Evolutionary conservation across 1,140 invertebrate species (phyloP), one percentile per base, ranked within the genome.

Genomic region (Caenorhabditis brenneri): DNA sequence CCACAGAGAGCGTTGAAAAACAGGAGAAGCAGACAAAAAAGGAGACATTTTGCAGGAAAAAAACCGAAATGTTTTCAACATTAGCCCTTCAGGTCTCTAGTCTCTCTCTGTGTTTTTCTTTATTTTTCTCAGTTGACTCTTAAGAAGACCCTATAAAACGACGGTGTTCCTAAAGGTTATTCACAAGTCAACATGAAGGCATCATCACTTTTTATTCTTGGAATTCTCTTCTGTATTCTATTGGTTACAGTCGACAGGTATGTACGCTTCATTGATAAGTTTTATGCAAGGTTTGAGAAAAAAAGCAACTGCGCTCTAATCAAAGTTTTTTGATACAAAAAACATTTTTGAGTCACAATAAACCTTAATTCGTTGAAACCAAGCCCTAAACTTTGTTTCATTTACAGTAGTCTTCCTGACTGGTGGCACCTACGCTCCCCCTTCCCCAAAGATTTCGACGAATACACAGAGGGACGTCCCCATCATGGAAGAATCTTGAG

Each of bases 61-160:
- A 74, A 74, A n/a, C 12, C 36, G n/a, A 46, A 74, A 74, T 74
- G 65, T 74, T 74, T 74, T 74, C 65, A 42, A 74, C 36, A 74
- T 74, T 74, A 74, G 16, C 58, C 16, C 31, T n/a, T n/a, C 12
- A 19, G 36, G 16, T 33, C 7, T 36, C 10, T n/a, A 3, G 22
- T 36, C 31, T 10, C 33, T 65, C 42, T 42, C 22, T 36, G 1
- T 27, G 10, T 31, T 74, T 74, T 42, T 55, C 24, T 27, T 7
- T 55, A 3, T 55, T 55, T 55, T 27, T 55, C 53, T 55, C 53
- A 10, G 22, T 55, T 27, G 22, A 27, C 7, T 55, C 24, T n/a
- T 4, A 22, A 19, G 24, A 24, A n/a, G 10, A 7, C 7, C 31
- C 31, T 74, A 74, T 74, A 74, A 74, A 74, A 74, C 29, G 16